A percentile compares a stretch with the other conserved stretches of the same genome.
phyloP scores from a whole-genome alignment of 2,888 invertebrate genomes.

The Pecten maximus region DNA sequence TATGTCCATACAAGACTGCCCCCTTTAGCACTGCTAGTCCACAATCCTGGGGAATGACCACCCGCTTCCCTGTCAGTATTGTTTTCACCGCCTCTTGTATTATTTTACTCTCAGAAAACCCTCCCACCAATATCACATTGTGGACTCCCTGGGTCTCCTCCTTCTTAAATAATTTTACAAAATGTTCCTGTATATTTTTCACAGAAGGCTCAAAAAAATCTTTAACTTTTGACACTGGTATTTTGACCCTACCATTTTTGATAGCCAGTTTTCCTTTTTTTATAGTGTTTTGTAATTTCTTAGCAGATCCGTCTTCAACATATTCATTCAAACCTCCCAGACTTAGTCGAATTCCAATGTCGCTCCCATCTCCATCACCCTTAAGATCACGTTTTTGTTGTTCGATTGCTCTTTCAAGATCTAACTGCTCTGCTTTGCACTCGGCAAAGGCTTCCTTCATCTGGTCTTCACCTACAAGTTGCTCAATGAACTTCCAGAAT shows the following conservation, averaged over 20 bases:
- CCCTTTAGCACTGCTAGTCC: slow-evolving; percentile 52
- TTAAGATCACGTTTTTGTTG: slow-evolving; percentile 46
- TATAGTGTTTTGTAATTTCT: not conserved
- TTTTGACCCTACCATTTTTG: slow-evolving; percentile 42
- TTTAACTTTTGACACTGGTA: not conserved
- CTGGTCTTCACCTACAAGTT: slow-evolving; percentile 40
- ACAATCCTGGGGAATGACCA: slow-evolving; percentile 43
- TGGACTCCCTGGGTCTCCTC: not conserved
- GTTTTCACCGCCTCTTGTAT: slow-evolving; percentile 38
- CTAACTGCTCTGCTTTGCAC: slow-evolving; percentile 35
- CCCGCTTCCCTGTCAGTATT: slow-evolving; percentile 33
- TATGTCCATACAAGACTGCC: slow-evolving; percentile 61
- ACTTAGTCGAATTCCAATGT: slow-evolving; percentile 37
- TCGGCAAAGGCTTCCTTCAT: slow-evolving; percentile 23
- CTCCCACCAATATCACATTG: slow-evolving; percentile 51
- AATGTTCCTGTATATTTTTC: slow-evolving; percentile 43
- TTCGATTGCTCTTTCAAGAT: slow-evolving; percentile 48
- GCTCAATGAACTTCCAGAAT: slow-evolving; percentile 48
- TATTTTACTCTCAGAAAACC: slow-evolving; percentile 51
- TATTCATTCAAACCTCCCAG: slow-evolving; percentile 37
- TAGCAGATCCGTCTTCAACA: not conserved
- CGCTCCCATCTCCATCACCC: not conserved
- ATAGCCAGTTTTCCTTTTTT: not conserved
- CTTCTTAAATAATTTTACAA: slow-evolving; percentile 12
- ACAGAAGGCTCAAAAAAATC: slow-evolving; percentile 44